Conservation (phyloP, 2,888 invertebrate species). For the Noctua pronuba region DNA sequence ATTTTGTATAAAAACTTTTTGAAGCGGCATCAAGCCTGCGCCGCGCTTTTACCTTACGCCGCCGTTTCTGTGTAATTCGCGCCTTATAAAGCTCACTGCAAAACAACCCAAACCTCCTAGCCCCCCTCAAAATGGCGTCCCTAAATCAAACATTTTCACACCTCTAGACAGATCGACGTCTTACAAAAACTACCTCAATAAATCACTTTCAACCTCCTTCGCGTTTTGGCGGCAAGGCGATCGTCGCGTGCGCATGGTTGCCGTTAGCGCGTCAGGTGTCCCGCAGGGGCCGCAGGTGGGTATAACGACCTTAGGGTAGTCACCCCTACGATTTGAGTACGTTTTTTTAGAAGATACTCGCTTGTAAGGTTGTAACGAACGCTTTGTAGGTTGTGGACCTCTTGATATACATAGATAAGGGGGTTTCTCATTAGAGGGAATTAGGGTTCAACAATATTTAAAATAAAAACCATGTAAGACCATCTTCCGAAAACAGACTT, state of each 20-base stretch:
- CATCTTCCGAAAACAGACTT: background rate
- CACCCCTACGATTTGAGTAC: conserved; percentile 69
- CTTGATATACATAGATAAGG: conserved; percentile 27
- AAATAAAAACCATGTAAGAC: background rate
- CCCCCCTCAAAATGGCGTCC: background rate
- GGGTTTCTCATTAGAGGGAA: conserved; percentile 3
- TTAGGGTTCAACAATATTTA: background rate
- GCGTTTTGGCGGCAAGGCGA: conserved; percentile 58
- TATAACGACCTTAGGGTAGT: conserved; percentile 80
- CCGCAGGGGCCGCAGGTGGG: conserved; percentile 73
- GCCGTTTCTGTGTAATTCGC: too few relatives aligned
- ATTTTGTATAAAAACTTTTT: too few relatives aligned
- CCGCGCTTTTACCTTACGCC: too few relatives aligned
- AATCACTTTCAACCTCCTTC: conserved; percentile 51
- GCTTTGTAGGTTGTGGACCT: conserved; percentile 52
- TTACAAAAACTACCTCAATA: conserved; percentile 24
- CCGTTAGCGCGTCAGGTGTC: conserved; percentile 86
- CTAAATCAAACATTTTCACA: conserved; percentile 7
- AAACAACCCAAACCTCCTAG: background rate
- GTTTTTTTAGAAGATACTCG: conserved; percentile 51
- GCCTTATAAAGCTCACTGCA: too few relatives aligned
- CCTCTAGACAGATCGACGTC: background rate
- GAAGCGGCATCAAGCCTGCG: too few relatives aligned
- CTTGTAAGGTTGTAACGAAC: conserved; percentile 63
- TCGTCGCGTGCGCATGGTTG: conserved; percentile 79